Percentiles rank a stretch among this genome's conserved stretches.
These are phyloP conservation scores for Pomacea maculata DNA, from an alignment of 1,140 invertebrate species.

Conservation along the genomic window DNA sequence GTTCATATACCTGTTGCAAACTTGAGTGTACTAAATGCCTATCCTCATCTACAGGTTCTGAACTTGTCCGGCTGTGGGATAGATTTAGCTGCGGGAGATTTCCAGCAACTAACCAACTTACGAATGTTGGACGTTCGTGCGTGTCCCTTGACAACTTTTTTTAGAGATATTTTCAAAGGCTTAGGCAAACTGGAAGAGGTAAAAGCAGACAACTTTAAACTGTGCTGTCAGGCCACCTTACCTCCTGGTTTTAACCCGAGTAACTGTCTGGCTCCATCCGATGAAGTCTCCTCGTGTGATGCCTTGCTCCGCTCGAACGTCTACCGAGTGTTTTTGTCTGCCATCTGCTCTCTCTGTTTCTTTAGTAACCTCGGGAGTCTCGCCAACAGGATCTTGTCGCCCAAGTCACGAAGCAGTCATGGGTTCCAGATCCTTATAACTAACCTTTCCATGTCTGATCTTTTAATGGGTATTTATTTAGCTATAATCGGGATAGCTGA, in stretches of 20 bases:
- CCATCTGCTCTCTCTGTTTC: conserved; percentile 36
- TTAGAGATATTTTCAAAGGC: background rate
- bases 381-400: conserved; percentile 27
- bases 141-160: background rate
- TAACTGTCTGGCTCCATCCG: conserved; percentile 35
- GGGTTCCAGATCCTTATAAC: conserved; percentile 43
- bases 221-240: conserved; percentile 39
- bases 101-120: conserved; percentile 28
- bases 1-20: no score
- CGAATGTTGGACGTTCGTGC: conserved; percentile 5
- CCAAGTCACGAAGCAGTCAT: conserved; percentile 17
- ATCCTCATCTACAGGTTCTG: conserved; percentile 14
- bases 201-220: conserved; percentile 33
- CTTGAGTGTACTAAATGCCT: background rate
- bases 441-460: conserved; percentile 52
- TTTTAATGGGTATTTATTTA: conserved; percentile 59
- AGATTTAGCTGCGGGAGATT: conserved; percentile 13
- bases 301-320: conserved; percentile 37
- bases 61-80: conserved; percentile 25
- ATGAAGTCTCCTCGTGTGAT: conserved; percentile 44
- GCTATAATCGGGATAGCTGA: conserved; percentile 48
- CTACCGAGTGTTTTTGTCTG: conserved; percentile 39
- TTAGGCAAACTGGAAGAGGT: conserved; percentile 9
- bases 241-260: conserved; percentile 24
- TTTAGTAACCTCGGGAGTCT: conserved; percentile 40